Evolutionary conservation across 2,113 vertebrate species (phyloP).

Genomic region (Pseudorasbora parva): DNA sequence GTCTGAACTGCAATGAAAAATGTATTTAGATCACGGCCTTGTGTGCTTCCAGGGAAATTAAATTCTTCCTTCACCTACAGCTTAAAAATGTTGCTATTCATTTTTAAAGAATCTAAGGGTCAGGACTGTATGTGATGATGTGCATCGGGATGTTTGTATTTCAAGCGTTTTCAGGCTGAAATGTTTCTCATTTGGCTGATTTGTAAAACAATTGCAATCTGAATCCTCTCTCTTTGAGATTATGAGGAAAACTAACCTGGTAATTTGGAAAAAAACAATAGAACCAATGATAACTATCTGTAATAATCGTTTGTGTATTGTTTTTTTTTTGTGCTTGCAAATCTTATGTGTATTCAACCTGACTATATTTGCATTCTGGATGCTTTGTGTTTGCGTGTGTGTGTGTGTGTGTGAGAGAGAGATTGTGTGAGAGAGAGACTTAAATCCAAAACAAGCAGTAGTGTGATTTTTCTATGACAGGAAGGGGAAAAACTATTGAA

Average conservation of each 20-base stretch:
- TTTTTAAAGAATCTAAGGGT: conserved; percentile 6
- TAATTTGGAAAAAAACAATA: neutral
- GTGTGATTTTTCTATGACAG: conserved; percentile 29
- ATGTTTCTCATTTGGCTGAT: neutral
- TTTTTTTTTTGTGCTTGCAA: neutral
- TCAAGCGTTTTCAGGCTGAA: no score
- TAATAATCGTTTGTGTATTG: neutral
- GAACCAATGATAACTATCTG: neutral
- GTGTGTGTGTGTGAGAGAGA: neutral
- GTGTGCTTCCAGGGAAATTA: conserved; percentile 3
- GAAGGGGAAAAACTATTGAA: conserved; percentile 47
- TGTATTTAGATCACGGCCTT: neutral
- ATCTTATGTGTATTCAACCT: neutral
- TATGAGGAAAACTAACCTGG: neutral
- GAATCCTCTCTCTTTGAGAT: neutral
- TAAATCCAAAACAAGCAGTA: conserved; percentile 44
- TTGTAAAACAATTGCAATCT: neutral
- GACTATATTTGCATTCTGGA: neutral
- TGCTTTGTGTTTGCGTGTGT: neutral
- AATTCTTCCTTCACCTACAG: neutral
- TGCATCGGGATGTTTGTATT: neutral
- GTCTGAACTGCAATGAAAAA: neutral
- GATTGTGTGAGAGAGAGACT: neutral
- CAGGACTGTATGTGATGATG: neutral
- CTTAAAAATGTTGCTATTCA: neutral